Conservation (phyloP, 1,140 invertebrate genomes). For the Drosophila repletoides region DNA sequence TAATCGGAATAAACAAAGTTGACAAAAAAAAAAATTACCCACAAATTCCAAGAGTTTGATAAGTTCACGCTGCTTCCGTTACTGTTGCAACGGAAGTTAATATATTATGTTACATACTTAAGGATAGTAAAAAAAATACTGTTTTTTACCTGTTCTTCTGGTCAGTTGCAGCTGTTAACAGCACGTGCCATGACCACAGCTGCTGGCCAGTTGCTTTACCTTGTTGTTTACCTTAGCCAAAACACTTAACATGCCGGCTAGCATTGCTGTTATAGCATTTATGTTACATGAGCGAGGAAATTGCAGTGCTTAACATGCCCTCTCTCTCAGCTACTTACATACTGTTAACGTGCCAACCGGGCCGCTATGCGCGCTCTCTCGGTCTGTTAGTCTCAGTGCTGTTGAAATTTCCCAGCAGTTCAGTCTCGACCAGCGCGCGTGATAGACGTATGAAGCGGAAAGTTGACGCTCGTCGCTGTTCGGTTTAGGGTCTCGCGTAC, state of each 20-base stretch:
- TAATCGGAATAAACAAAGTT: background rate
- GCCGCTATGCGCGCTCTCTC: slow-evolving; percentile 6
- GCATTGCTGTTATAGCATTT: background rate
- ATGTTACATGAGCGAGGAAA: too few species aligned
- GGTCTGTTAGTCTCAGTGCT: slow-evolving; percentile 2
- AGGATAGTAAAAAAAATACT: background rate
- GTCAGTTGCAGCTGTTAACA: slow-evolving; percentile 53
- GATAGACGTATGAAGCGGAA: slow-evolving; percentile 38
- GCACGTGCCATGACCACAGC: slow-evolving; percentile 43
- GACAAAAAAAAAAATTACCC: background rate
- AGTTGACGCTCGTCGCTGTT: slow-evolving; percentile 1
- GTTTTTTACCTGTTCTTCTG: slow-evolving; percentile 23
- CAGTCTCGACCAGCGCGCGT: slow-evolving; percentile 31
- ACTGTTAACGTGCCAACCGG: slow-evolving; percentile 1
- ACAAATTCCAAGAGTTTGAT: background rate
- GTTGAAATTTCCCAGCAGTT: slow-evolving; percentile 41
- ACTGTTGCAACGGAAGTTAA: slow-evolving; percentile 15
- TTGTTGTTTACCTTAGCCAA: slow-evolving; percentile 10
- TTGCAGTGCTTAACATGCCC: slow-evolving; percentile 2
- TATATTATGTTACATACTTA: slow-evolving; percentile 13
- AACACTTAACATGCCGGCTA: background rate
- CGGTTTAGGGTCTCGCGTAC: slow-evolving; percentile 52
- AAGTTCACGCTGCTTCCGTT: slow-evolving; percentile 8
- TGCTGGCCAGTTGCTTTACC: slow-evolving; percentile 24
- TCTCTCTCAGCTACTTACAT: background rate